Evolutionary conservation across 2,797 vertebrate species (phyloP).

Genomic region (Hylomyscus alleni): DNA sequence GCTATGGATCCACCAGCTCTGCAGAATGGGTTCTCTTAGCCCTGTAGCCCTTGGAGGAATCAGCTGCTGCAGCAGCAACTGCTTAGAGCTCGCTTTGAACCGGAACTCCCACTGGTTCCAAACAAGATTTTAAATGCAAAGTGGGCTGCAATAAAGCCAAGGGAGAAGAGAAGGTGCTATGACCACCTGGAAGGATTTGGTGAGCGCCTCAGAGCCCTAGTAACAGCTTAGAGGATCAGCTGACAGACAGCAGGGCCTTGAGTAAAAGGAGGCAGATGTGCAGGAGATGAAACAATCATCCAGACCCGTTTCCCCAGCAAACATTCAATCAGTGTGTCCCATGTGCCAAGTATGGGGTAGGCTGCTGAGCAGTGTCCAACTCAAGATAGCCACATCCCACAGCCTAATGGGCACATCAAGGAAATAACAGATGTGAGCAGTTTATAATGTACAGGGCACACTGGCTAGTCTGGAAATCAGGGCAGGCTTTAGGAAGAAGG

Average conservation of each 20-base stretch:
- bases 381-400: neutral
- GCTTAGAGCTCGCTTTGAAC: neutral
- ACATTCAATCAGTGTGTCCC: neutral
- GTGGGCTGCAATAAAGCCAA: constrained; percentile 14
- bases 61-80: neutral
- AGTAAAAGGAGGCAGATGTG: neutral
- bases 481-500: neutral
- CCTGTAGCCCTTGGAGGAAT: neutral
- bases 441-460: neutral
- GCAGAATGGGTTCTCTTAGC: too few relatives aligned
- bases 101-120: neutral
- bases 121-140: constrained; percentile 2
- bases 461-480: neutral
- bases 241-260: neutral
- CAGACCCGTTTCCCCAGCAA: neutral
- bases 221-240: neutral
- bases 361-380: neutral
- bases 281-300: neutral
- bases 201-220: neutral
- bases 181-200: neutral
- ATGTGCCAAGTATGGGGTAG: neutral
- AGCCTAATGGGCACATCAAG: neutral
- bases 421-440: neutral
- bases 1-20: neutral
- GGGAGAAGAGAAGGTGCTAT: neutral